These are phyloP conservation scores for Peromyscus polionotus DNA, from an alignment of 2,113 vertebrate species.

Conservation along the genomic window DNA sequence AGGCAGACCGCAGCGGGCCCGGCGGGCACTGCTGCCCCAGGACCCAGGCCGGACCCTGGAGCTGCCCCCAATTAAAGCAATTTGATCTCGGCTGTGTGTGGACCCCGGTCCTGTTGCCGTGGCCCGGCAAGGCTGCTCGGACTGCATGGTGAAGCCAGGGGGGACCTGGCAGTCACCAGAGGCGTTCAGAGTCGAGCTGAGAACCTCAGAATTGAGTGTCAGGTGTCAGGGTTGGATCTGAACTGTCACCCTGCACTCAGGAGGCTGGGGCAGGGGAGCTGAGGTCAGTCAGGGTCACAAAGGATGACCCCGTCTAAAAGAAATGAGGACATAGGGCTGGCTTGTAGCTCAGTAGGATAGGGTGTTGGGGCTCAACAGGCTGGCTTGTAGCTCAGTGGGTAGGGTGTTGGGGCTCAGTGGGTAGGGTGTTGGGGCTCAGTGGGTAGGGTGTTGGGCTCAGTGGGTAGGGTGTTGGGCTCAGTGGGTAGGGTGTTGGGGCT, in stretches of 20 bases:
- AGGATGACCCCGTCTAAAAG: too few relatives aligned
- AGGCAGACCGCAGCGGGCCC: rapidly evolving
- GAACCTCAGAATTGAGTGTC: neutral
- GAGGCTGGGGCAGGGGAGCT: neutral
- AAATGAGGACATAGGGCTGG: too few relatives aligned
- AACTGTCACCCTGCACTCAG: neutral
- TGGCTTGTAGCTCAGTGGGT: neutral
- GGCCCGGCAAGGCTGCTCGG: too few relatives aligned
- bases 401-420: too few relatives aligned
- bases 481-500: too few relatives aligned
- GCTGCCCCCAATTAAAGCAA: slow-evolving; percentile 64
- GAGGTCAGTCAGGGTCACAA: neutral
- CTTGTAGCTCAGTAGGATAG: neutral
- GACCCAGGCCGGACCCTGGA: slow-evolving; percentile 52
- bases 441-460: too few relatives aligned
- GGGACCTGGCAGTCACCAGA: neutral
- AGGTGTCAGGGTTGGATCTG: neutral
- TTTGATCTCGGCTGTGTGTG: neutral
- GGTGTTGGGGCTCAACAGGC: neutral
- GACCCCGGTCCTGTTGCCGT: neutral
- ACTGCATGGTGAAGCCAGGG: rapidly evolving
- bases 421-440: too few relatives aligned
- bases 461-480: too few relatives aligned
- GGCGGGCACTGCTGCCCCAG: neutral
- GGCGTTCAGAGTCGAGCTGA: rapidly evolving